Conservation (phyloP, 2,113 vertebrate genomes). For the Chionomys nivalis region DNA sequence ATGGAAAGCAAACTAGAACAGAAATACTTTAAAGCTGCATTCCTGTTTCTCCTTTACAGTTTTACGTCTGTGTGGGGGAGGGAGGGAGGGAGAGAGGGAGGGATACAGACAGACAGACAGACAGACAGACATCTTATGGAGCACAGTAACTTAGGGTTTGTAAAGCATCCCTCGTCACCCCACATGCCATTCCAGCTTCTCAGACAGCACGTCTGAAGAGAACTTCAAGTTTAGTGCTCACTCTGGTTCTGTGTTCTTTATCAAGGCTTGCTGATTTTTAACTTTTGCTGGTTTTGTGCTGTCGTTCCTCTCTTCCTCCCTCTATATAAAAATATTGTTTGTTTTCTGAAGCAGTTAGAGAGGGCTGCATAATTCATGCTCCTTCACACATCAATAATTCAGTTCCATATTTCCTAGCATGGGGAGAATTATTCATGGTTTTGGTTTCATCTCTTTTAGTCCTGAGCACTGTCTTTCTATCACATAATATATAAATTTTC, state of each 20-base stretch:
- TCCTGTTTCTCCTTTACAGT: not conserved
- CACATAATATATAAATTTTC: slow-evolving; percentile 13
- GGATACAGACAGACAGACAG: too few species aligned
- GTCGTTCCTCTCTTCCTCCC: not conserved
- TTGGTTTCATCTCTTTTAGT: not conserved
- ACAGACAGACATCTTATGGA: too few species aligned
- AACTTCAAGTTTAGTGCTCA: not conserved
- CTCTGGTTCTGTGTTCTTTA: not conserved
- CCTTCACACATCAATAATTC: slow-evolving; percentile 21
- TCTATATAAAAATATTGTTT: slow-evolving; percentile 3
- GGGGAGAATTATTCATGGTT: not conserved
- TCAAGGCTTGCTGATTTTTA: not conserved
- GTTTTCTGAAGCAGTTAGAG: slow-evolving; percentile 44
- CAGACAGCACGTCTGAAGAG: not conserved
- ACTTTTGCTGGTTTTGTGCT: not conserved
- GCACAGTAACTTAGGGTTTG: not conserved
- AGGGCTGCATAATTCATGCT: not conserved
- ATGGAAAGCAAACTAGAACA: not conserved
- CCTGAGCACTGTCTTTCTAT: slow-evolving; percentile 23
- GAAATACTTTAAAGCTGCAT: not conserved
- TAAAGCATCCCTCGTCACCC: not conserved
- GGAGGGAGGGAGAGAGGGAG: too few species aligned
- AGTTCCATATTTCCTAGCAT: slow-evolving; percentile 10
- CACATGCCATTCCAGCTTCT: not conserved
- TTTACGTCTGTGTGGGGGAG: not conserved